These are phyloP conservation scores for Drosophila histrio DNA, from an alignment of 2,888 invertebrate species.

Conservation along the genomic window DNA sequence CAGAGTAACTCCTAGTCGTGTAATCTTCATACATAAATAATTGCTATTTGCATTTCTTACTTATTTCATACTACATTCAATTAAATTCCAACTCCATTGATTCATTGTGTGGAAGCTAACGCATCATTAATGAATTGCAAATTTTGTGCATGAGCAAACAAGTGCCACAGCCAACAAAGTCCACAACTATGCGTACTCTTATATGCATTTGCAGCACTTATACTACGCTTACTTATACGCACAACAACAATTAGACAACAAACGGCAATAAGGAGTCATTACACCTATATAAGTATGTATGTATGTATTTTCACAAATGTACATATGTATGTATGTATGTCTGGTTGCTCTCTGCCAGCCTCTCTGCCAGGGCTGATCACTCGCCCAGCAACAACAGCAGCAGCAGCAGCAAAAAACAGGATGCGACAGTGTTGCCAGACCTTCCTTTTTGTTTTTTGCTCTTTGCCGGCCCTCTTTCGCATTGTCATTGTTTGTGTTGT, in stretches of 20 bases:
- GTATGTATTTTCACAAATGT: neutral
- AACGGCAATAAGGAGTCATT: conserved; percentile 5
- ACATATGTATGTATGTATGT: neutral
- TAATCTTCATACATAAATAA: neutral
- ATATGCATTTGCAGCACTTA: neutral
- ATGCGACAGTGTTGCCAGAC: conserved; percentile 39
- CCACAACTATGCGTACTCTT: neutral
- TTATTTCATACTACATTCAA: too few relatives aligned
- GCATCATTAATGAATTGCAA: neutral
- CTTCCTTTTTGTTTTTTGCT: conserved; percentile 28
- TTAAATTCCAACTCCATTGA: too few relatives aligned
- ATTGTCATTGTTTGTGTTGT: conserved; percentile 27
- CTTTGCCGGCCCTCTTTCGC: neutral
- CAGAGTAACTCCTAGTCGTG: neutral
- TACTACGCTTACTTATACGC: neutral
- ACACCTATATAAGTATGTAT: conserved; percentile 1
- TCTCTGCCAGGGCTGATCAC: conserved; percentile 15
- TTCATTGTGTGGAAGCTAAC: neutral
- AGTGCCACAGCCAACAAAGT: neutral
- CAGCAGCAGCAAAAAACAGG: conserved; percentile 1
- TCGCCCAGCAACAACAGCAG: conserved; percentile 4
- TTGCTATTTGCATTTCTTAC: neutral
- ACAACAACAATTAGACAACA: neutral
- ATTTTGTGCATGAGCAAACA: neutral
- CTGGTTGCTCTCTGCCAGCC: neutral